A percentile compares a stretch with the other conserved stretches of the same genome.
Conservation (phyloP, 2,888 invertebrate species). For the Agrilus mali region DNA sequence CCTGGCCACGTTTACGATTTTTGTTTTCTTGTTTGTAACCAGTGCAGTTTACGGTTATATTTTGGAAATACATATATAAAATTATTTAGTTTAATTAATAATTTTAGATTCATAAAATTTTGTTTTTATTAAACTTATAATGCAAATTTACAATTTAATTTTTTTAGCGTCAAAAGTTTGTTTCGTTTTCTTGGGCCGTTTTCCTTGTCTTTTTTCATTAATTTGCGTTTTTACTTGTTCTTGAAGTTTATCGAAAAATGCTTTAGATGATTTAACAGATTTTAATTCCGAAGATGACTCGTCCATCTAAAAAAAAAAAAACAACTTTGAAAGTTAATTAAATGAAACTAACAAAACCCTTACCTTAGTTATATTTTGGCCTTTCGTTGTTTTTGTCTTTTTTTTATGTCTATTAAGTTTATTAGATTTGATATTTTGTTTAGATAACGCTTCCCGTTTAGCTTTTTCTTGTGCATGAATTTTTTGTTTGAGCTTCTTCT, state of each 20-base stretch:
- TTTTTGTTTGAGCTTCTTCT: slow-evolving; percentile 69
- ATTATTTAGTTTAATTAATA: background rate
- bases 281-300: slow-evolving; percentile 33
- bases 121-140: too few species aligned
- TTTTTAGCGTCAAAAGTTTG: slow-evolving; percentile 39
- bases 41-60: too few species aligned
- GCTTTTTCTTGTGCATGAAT: slow-evolving; percentile 38
- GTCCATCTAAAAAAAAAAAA: slow-evolving; percentile 30
- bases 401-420: slow-evolving; percentile 45
- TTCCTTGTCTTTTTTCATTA: slow-evolving; percentile 32
- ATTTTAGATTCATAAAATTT: too few species aligned
- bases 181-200: slow-evolving; percentile 25
- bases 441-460: slow-evolving; percentile 36
- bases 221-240: slow-evolving; percentile 52
- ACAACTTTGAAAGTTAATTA: slow-evolving; percentile 5
- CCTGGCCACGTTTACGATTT: too few species aligned
- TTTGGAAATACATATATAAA: too few species aligned
- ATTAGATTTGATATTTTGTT: slow-evolving; percentile 35
- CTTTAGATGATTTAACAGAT: slow-evolving; percentile 58
- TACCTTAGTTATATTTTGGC: slow-evolving; percentile 50
- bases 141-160: slow-evolving; percentile 42
- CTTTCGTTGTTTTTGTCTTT: slow-evolving; percentile 51
- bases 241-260: slow-evolving; percentile 79
- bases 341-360: slow-evolving; percentile 5
- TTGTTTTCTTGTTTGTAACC: too few species aligned